Percentiles rank a stretch among this genome's conserved stretches.
These are phyloP conservation scores for Darevskia nairensis DNA, from an alignment of 2,797 vertebrate species.

Conservation along the genomic window DNA sequence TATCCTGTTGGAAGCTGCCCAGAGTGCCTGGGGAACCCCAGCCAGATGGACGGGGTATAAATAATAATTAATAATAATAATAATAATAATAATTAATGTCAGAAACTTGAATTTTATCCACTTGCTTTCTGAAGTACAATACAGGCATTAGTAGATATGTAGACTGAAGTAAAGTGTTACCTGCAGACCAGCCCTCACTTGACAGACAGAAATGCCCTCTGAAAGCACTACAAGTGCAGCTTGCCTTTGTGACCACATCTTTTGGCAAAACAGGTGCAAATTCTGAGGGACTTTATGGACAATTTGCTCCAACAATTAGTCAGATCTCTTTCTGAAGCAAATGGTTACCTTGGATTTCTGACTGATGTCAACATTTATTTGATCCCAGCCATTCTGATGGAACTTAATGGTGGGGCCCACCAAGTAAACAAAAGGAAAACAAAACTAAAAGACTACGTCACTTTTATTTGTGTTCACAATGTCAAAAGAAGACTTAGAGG, in stretches of 20 bases:
- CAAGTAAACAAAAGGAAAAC: too few relatives aligned
- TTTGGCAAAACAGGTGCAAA: not conserved
- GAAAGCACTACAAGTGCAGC: not conserved
- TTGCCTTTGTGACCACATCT: not conserved
- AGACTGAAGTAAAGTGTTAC: not conserved
- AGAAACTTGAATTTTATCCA: constrained; percentile 4
- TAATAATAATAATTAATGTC: too few relatives aligned
- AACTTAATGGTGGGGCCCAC: not conserved
- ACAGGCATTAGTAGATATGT: not conserved
- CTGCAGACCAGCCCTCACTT: not conserved
- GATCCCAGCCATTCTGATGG: not conserved
- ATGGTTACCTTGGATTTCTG: not conserved
- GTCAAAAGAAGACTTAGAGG: not conserved
- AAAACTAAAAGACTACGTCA: not conserved
- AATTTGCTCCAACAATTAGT: not conserved
- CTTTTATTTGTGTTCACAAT: not conserved
- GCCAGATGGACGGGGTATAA: too few relatives aligned
- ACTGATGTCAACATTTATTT: not conserved
- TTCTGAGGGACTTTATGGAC: not conserved
- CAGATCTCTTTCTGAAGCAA: not conserved
- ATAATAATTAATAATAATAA: too few relatives aligned
- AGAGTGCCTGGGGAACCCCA: too few relatives aligned
- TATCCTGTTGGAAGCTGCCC: too few relatives aligned
- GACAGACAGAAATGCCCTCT: not conserved
- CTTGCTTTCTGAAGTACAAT: not conserved